phyloP scores from a whole-genome alignment of 2,888 invertebrate species.

The Isoperla grammatica region DNA sequence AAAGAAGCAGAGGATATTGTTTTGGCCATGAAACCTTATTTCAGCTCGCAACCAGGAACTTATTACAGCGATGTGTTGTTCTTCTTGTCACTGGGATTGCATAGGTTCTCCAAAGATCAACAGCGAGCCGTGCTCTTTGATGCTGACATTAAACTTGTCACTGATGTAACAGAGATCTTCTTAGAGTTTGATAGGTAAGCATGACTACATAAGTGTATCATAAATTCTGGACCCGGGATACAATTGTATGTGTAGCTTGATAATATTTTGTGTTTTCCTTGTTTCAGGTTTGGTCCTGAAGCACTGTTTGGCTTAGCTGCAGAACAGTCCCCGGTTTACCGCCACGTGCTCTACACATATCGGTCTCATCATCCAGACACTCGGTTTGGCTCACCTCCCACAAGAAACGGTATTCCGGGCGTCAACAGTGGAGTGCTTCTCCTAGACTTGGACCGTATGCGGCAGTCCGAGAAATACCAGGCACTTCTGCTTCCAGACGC shows the following conservation, averaged over 20 bases:
- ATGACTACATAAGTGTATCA: too few relatives aligned
- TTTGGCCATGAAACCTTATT: constrained; percentile 61
- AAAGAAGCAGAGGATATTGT: constrained; percentile 57
- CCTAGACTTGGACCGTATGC: constrained; percentile 59
- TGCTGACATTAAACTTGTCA: constrained; percentile 68
- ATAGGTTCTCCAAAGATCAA: constrained; percentile 61
- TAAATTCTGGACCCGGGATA: too few relatives aligned
- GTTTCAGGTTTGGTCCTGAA: constrained; percentile 50
- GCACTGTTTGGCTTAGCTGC: constrained; percentile 66
- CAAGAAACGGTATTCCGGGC: constrained; percentile 59
- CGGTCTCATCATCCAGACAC: constrained; percentile 58
- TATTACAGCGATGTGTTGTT: constrained; percentile 76
- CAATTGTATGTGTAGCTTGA: too few relatives aligned
- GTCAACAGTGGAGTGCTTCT: constrained; percentile 76
- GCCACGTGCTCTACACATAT: constrained; percentile 64
- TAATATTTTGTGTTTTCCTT: neutral
- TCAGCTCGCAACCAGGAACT: constrained; percentile 62
- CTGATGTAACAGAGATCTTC: constrained; percentile 60
- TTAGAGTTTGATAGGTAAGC: constrained; percentile 55
- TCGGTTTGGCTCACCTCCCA: constrained; percentile 51
- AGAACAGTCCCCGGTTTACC: constrained; percentile 73
- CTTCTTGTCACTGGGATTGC: constrained; percentile 67
- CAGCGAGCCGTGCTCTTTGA: constrained; percentile 64
- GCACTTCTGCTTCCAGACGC: constrained; percentile 50
- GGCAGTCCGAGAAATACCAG: constrained; percentile 56